These are phyloP conservation scores for Magallana nippona DNA, from an alignment of 2,888 invertebrate species.

Conservation along the genomic window DNA sequence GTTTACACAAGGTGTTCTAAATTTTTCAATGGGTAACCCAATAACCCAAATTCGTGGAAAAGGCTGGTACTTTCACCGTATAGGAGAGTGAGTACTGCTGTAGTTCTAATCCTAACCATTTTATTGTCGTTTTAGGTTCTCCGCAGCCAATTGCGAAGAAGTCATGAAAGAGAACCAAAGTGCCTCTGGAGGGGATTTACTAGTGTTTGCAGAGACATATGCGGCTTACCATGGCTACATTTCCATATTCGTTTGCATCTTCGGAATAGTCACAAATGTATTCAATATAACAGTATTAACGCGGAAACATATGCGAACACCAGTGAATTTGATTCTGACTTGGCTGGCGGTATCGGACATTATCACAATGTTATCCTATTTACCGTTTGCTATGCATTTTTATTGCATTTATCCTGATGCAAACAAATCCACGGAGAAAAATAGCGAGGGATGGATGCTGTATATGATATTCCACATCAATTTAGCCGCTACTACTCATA, in stretches of 20 bases:
- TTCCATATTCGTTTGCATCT: slow-evolving; percentile 91
- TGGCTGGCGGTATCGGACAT: slow-evolving; percentile 92
- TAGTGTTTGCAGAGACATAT: slow-evolving; percentile 67
- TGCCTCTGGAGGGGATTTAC: slow-evolving; percentile 54
- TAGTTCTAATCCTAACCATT: no score
- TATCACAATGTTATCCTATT: slow-evolving; percentile 92
- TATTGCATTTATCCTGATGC: slow-evolving; percentile 69
- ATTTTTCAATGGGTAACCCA: no score
- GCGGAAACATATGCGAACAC: slow-evolving; percentile 91
- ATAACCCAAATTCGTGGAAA: no score
- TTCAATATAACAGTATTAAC: slow-evolving; percentile 92
- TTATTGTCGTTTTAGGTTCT: slow-evolving; percentile 59
- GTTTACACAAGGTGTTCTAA: no score
- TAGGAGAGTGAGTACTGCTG: no score
- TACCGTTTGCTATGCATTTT: slow-evolving; percentile 90
- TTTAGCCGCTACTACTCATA: slow-evolving; percentile 92
- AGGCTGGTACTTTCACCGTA: no score
- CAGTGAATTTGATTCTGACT: slow-evolving; percentile 94
- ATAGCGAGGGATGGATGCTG: slow-evolving; percentile 78
- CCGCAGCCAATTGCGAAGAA: slow-evolving; percentile 61
- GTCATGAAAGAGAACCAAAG: slow-evolving; percentile 56
- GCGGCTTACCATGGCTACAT: slow-evolving; percentile 88
- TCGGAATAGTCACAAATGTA: slow-evolving; percentile 94
- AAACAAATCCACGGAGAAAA: slow-evolving; percentile 63
- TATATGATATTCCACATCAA: slow-evolving; percentile 88